These are phyloP conservation scores for Setipinna tenuifilis DNA, from an alignment of 2,797 vertebrate species.

Conservation along the genomic window DNA sequence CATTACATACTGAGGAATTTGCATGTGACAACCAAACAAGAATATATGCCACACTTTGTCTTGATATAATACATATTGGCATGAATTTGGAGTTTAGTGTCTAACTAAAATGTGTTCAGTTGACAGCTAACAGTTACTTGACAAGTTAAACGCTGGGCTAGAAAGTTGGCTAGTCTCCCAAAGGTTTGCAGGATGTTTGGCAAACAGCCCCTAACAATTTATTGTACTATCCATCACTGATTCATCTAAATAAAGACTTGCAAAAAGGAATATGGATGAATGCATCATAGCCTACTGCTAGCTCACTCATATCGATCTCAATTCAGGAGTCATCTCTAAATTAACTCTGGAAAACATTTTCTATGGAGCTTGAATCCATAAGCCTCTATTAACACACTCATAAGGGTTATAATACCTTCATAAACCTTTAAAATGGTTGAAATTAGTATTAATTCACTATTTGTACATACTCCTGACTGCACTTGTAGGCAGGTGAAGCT, in stretches of 20 bases:
- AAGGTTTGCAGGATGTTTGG: background rate
- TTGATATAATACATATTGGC: background rate
- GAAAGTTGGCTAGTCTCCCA: background rate
- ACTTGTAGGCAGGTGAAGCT: too few relatives aligned
- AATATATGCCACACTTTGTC: background rate
- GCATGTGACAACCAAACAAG: background rate
- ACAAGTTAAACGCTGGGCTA: background rate
- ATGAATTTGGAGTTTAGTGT: background rate
- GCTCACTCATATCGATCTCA: too few relatives aligned
- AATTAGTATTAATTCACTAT: too few relatives aligned
- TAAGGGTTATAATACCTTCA: too few relatives aligned
- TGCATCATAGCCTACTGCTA: background rate
- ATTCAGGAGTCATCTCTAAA: background rate
- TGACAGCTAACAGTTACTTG: background rate
- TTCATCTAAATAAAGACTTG: background rate
- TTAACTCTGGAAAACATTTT: background rate
- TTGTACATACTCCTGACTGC: too few relatives aligned
- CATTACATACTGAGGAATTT: background rate
- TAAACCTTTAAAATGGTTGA: too few relatives aligned
- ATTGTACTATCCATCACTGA: background rate
- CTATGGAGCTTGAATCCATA: too few relatives aligned
- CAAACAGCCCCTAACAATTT: background rate
- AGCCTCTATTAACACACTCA: too few relatives aligned
- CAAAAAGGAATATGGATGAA: background rate
- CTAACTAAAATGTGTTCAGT: background rate